A percentile compares a stretch with the other conserved stretches of the same genome.
Conservation (phyloP, 2,113 vertebrate genomes). For the Hemibagrus wyckioides region DNA sequence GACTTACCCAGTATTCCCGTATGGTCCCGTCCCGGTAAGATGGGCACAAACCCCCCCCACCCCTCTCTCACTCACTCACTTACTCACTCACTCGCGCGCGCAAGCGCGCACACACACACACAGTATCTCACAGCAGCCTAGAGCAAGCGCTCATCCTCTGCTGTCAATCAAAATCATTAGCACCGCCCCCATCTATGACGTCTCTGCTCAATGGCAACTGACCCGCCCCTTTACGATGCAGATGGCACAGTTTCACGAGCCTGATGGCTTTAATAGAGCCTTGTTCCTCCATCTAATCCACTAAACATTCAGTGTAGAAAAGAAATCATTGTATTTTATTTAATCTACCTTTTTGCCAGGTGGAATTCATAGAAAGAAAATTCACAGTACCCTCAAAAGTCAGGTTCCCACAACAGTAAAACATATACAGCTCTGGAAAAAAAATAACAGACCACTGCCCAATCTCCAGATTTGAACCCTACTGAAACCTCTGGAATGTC, state of each 20-base stretch:
- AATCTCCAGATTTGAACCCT: too few species aligned
- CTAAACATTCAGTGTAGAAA: neutral
- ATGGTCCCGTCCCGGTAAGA: constrained; percentile 36
- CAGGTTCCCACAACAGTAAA: too few species aligned
- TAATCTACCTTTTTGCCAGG: too few species aligned
- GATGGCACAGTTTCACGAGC: neutral
- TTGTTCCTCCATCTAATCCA: too few species aligned
- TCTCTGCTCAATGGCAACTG: neutral
- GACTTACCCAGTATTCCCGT: constrained; percentile 26
- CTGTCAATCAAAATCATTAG: constrained; percentile 49
- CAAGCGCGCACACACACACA: neutral
- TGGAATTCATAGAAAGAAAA: too few species aligned
- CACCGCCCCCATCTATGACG: constrained; percentile 40
- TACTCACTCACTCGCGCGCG: neutral
- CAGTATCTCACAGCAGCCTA: neutral
- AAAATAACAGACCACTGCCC: too few species aligned
- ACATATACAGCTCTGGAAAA: too few species aligned
- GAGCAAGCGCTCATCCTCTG: constrained; percentile 44
- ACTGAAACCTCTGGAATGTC: too few species aligned
- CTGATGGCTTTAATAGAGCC: neutral
- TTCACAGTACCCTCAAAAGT: too few species aligned
- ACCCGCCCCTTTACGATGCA: constrained; percentile 14
- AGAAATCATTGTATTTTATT: too few species aligned
- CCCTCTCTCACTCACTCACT: neutral
- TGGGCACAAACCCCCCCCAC: constrained; percentile 3